phyloP scores from a whole-genome alignment of 2,113 vertebrate species.

The Oxyura jamaicensis region DNA sequence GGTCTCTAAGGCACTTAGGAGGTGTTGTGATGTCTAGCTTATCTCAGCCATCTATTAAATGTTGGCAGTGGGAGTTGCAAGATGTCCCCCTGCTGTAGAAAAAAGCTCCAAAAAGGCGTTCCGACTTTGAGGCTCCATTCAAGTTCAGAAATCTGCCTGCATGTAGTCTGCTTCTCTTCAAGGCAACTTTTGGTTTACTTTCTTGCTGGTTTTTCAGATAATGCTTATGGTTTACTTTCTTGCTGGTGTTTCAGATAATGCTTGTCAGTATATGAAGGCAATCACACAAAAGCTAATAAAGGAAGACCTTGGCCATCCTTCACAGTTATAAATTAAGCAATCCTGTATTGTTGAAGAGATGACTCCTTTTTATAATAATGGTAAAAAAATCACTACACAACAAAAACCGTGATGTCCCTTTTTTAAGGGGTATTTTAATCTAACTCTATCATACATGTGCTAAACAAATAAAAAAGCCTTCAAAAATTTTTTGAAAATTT shows the following conservation, averaged over 20 bases:
- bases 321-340: background rate
- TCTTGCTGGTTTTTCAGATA: background rate
- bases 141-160: background rate
- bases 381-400: background rate
- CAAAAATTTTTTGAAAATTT: too few species aligned
- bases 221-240: background rate
- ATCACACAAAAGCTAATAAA: background rate
- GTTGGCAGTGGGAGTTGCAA: accelerated
- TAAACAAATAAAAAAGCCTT: background rate
- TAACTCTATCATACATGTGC: background rate
- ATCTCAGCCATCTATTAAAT: background rate
- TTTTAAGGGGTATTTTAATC: background rate
- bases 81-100: accelerated
- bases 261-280: background rate
- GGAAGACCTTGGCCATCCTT: background rate
- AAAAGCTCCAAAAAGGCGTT: accelerated
- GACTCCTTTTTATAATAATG: background rate
- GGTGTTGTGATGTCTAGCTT: background rate
- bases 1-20: background rate
- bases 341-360: background rate
- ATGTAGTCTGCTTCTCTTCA: background rate
- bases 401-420: background rate
- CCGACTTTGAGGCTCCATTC: background rate
- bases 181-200: background rate
- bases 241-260: background rate